Conservation (phyloP, 2,797 vertebrate genomes). For the Eupleurogrammus muticus region DNA sequence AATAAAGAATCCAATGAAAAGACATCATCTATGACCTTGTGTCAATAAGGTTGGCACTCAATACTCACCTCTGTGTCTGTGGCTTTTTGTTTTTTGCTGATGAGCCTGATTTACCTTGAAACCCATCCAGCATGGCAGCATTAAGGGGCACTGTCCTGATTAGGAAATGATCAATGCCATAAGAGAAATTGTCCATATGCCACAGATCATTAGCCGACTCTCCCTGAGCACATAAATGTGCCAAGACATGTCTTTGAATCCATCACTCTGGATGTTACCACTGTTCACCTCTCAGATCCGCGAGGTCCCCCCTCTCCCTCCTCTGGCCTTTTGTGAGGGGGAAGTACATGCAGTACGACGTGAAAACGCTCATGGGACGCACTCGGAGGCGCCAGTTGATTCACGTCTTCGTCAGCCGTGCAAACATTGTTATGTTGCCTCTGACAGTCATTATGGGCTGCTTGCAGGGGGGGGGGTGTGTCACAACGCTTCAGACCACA, state of each 20-base stretch:
- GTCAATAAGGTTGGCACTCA: background rate
- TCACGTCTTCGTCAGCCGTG: constrained; percentile 46
- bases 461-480: constrained; percentile 31
- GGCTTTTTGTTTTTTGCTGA: background rate
- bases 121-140: constrained; percentile 34
- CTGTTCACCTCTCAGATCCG: constrained; percentile 37
- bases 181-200: constrained; percentile 72
- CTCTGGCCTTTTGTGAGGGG: constrained; percentile 25
- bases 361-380: constrained; percentile 42
- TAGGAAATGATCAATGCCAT: constrained; percentile 74
- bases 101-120: constrained; percentile 45
- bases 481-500: constrained; percentile 46
- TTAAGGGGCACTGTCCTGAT: constrained; percentile 61
- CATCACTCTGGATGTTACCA: constrained; percentile 57
- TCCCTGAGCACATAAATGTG: constrained; percentile 66
- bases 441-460: constrained; percentile 36
- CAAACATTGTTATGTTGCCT: constrained; percentile 45
- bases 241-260: constrained; percentile 55
- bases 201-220: constrained; percentile 67
- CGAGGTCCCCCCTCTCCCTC: constrained; percentile 13
- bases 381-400: constrained; percentile 27
- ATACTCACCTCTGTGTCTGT: background rate
- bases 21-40: constrained; percentile 25
- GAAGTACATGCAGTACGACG: constrained; percentile 6
- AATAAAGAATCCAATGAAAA: constrained; percentile 20